These are phyloP conservation scores for Sebastes trivittatus DNA, from an alignment of 2,797 vertebrate species.

Conservation along the genomic window DNA sequence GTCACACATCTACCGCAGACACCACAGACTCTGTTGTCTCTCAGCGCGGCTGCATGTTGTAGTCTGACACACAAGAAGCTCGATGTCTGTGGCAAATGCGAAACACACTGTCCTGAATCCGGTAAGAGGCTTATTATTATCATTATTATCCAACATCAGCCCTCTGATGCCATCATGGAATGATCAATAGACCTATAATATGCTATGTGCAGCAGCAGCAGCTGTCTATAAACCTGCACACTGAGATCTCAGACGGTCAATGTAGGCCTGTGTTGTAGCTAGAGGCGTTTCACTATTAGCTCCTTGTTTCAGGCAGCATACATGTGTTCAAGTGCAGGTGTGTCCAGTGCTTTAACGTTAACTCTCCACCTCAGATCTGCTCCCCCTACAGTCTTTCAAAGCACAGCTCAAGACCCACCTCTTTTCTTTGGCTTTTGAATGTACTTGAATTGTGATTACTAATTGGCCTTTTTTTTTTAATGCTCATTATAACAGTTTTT, in stretches of 20 bases:
- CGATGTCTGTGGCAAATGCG: conserved; percentile 84
- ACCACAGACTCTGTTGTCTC: neutral
- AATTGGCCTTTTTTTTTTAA: no score
- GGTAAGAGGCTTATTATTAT: conserved; percentile 69
- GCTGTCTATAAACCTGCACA: neutral
- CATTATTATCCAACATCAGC: neutral
- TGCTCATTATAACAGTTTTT: no score
- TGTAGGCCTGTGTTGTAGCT: neutral
- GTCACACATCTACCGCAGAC: neutral
- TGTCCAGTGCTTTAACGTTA: neutral
- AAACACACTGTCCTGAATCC: conserved; percentile 82
- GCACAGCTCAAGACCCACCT: no score
- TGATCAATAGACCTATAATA: neutral
- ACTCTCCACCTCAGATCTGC: neutral
- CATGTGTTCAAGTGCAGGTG: neutral
- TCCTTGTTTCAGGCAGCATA: neutral
- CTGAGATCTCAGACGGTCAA: neutral
- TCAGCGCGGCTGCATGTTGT: conserved; percentile 42
- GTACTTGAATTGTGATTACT: no score
- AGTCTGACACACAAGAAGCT: conserved; percentile 34
- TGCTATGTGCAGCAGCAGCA: neutral
- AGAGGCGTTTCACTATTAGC: neutral
- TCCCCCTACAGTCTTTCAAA: no score
- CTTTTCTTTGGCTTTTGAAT: no score
- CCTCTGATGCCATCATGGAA: neutral